Evolutionary conservation across 1,140 invertebrate genomes (phyloP).

Genomic region (Drosophila miranda): DNA sequence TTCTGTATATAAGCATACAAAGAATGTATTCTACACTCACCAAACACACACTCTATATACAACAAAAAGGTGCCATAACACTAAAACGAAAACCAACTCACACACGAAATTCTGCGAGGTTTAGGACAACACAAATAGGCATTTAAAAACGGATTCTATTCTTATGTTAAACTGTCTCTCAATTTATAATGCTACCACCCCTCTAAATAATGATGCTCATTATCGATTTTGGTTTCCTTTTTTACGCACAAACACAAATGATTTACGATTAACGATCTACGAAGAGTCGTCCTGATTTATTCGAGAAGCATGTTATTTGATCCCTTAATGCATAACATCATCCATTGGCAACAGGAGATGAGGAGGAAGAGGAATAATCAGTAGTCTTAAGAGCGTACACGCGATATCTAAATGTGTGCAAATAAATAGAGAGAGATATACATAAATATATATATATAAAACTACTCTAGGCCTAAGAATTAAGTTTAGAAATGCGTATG

Average conservation of each 20-base stretch:
- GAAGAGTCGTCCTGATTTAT: constrained; percentile 11
- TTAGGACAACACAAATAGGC: constrained; percentile 73
- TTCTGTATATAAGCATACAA: constrained; percentile 26
- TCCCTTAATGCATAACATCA: constrained; percentile 17
- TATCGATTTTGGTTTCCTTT: constrained; percentile 36
- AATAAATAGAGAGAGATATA: constrained; percentile 16
- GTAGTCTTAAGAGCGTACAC: constrained; percentile 49
- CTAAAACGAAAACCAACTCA: constrained; percentile 32
- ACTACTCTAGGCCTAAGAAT: constrained; percentile 45
- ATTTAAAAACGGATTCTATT: constrained; percentile 54
- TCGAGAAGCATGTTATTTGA: constrained; percentile 33
- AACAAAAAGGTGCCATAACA: constrained; percentile 52
- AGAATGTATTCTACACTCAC: constrained; percentile 46
- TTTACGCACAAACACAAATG: constrained; percentile 26
- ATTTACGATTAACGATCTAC: constrained; percentile 13
- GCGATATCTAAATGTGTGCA: constrained; percentile 38
- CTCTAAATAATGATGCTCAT: constrained; percentile 39
- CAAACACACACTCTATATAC: constrained; percentile 26
- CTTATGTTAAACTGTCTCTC: constrained; percentile 17
- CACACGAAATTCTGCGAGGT: constrained; percentile 56
- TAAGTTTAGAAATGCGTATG: constrained; percentile 43
- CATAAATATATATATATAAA: constrained; percentile 25
- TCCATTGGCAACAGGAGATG: constrained; percentile 16
- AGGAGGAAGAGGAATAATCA: constrained; percentile 30
- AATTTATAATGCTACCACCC: constrained; percentile 24